A percentile compares a stretch with the other conserved stretches of the same genome.
Evolutionary conservation across 2,797 vertebrate genomes (phyloP).

Genomic region (Coregonus ussuriensis): DNA sequence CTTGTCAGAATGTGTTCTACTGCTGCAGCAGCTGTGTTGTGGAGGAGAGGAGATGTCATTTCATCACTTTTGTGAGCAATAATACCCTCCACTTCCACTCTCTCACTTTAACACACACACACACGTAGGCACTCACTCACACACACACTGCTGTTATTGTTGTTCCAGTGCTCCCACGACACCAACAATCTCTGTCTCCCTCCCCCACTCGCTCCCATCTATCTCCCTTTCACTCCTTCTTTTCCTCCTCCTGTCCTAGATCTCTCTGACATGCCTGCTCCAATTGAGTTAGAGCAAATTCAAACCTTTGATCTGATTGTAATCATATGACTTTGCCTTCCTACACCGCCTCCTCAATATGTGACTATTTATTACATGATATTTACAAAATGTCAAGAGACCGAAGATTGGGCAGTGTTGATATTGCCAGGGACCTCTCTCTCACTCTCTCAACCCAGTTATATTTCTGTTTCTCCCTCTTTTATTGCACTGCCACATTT

Average conservation of each 20-base stretch:
- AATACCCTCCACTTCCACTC: conserved; percentile 72
- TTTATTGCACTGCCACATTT: conserved; percentile 11
- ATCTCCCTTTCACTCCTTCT: conserved; percentile 73
- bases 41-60: conserved; percentile 80
- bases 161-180: conserved; percentile 82
- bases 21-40: conserved; percentile 78
- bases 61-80: conserved; percentile 81
- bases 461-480: conserved; percentile 9
- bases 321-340: conserved; percentile 69
- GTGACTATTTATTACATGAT: conserved; percentile 59
- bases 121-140: conserved; percentile 35
- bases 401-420: conserved; percentile 14
- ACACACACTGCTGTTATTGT: conserved; percentile 79
- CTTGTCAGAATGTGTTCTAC: conserved; percentile 69
- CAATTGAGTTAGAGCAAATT: conserved; percentile 78
- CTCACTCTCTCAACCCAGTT: not conserved
- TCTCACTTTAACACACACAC: conserved; percentile 26
- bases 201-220: conserved; percentile 75
- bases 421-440: conserved; percentile 20
- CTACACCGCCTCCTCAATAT: conserved; percentile 60
- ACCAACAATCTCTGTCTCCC: conserved; percentile 79
- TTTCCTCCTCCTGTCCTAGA: conserved; percentile 64
- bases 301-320: conserved; percentile 74
- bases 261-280: conserved; percentile 72
- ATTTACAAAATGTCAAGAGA: conserved; percentile 29